Percentiles rank a stretch among this genome's conserved stretches.
Conservation (phyloP, 2,888 invertebrate genomes). For the Graphium colonna region DNA sequence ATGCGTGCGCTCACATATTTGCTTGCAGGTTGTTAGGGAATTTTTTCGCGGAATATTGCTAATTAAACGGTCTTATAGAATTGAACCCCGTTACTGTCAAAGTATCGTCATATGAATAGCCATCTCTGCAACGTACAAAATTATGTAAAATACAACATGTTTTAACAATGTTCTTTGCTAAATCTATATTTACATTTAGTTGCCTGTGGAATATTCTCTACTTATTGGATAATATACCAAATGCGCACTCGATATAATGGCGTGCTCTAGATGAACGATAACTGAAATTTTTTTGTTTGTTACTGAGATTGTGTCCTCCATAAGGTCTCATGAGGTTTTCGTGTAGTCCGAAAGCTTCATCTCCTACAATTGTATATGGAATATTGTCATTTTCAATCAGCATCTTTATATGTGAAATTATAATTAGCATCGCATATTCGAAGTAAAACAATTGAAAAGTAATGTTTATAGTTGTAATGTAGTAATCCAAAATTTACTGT, state of each 20-base stretch:
- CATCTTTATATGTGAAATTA: slow-evolving; percentile 34
- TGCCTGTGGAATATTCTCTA: slow-evolving; percentile 31
- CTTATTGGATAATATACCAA: too few species aligned
- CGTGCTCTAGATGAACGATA: slow-evolving; percentile 25
- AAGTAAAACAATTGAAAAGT: slow-evolving; percentile 33
- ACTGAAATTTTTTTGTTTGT: slow-evolving; percentile 29
- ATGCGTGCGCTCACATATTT: too few species aligned
- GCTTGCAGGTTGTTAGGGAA: too few species aligned
- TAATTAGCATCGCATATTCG: slow-evolving; percentile 32
- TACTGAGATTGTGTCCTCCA: slow-evolving; percentile 23
- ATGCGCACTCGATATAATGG: slow-evolving; percentile 27
- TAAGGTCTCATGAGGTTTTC: too few species aligned
- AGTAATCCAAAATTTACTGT: slow-evolving; percentile 29
- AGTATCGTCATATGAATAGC: too few species aligned
- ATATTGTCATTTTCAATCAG: slow-evolving; percentile 27
- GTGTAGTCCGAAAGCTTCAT: slow-evolving; percentile 30
- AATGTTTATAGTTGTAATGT: slow-evolving; percentile 32
- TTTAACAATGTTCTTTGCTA: slow-evolving; percentile 21
- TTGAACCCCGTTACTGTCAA: too few species aligned
- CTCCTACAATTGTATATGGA: too few species aligned
- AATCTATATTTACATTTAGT: too few species aligned
- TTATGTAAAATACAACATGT: too few species aligned
- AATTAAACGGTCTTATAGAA: too few species aligned
- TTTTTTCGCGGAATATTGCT: too few species aligned
- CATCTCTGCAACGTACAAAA: slow-evolving; percentile 5